Evolutionary conservation across 2,113 vertebrate genomes (phyloP).

Genomic region (Cacatua alba): DNA sequence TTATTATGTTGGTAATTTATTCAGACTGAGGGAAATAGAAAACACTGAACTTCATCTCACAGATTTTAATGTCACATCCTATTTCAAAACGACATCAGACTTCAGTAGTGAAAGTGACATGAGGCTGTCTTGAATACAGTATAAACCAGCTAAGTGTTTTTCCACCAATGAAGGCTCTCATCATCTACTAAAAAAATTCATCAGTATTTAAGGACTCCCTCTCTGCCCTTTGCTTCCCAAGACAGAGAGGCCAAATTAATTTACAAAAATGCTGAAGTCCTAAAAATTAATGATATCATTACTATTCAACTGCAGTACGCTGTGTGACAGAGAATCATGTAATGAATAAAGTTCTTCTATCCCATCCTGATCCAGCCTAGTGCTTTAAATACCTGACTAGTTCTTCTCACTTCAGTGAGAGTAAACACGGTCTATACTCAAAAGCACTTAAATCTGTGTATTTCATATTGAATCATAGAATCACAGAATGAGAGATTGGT

Average conservation of each 20-base stretch:
- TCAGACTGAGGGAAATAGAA: conserved; percentile 23
- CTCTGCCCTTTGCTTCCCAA: conserved; percentile 53
- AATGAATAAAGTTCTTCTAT: conserved; percentile 26
- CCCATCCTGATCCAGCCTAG: background rate
- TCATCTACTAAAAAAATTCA: conserved; percentile 42
- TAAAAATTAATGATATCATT: conserved; percentile 65
- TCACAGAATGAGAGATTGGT: background rate
- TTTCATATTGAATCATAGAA: background rate
- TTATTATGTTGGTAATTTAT: conserved; percentile 45
- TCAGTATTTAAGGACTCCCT: conserved; percentile 52
- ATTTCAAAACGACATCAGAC: conserved; percentile 16
- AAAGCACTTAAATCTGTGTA: background rate
- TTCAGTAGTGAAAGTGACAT: conserved; percentile 25
- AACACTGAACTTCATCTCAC: conserved; percentile 38
- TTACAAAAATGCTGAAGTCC: conserved; percentile 58
- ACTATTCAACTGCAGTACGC: conserved; percentile 32
- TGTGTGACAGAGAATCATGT: background rate
- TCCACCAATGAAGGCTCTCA: background rate
- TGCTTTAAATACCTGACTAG: background rate
- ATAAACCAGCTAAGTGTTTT: conserved; percentile 47
- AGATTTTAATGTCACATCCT: conserved; percentile 29
- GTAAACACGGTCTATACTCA: background rate
- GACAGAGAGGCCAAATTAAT: conserved; percentile 58
- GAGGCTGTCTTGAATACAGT: conserved; percentile 24
- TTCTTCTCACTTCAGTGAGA: background rate